Percentiles rank a stretch among this genome's conserved stretches.
These are phyloP conservation scores for Lates japonicus DNA, from an alignment of 2,797 vertebrate genomes.

Conservation along the genomic window DNA sequence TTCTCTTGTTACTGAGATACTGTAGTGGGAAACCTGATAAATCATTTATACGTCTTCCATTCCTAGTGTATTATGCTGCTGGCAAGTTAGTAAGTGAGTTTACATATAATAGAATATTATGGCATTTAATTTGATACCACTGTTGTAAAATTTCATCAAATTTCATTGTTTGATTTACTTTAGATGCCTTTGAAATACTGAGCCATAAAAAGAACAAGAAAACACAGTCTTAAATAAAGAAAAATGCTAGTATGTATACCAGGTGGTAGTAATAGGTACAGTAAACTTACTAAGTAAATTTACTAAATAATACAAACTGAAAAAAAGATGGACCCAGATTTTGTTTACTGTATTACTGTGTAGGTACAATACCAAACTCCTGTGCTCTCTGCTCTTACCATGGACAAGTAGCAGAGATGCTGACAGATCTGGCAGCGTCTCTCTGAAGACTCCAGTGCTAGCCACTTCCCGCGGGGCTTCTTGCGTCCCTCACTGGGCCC, in stretches of 20 bases:
- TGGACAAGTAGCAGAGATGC: constrained; percentile 98
- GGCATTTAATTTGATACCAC: neutral
- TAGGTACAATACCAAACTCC: neutral
- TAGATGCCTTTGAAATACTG: neutral
- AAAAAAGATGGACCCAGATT: neutral
- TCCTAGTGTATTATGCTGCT: neutral
- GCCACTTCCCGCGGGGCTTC: constrained; percentile 95
- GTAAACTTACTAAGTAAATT: too few relatives aligned
- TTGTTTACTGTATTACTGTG: neutral
- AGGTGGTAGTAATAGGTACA: neutral
- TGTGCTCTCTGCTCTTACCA: constrained; percentile 87
- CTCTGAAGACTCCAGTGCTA: constrained; percentile 96
- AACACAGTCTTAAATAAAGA: neutral
- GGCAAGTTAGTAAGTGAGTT: neutral
- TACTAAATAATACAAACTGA: neutral
- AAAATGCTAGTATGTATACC: neutral
- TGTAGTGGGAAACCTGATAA: neutral
- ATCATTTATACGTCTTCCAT: constrained; percentile 1
- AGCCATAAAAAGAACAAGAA: constrained; percentile 1
- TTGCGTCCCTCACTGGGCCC: constrained; percentile 90
- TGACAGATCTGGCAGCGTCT: constrained; percentile 98
- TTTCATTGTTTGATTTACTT: neutral
- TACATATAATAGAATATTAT: neutral
- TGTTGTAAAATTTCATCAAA: neutral
- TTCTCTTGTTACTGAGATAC: neutral